Evolutionary conservation across 2,888 invertebrate genomes (phyloP), one percentile per base, ranked within the genome.

Genomic region (Portevinia maculata): DNA sequence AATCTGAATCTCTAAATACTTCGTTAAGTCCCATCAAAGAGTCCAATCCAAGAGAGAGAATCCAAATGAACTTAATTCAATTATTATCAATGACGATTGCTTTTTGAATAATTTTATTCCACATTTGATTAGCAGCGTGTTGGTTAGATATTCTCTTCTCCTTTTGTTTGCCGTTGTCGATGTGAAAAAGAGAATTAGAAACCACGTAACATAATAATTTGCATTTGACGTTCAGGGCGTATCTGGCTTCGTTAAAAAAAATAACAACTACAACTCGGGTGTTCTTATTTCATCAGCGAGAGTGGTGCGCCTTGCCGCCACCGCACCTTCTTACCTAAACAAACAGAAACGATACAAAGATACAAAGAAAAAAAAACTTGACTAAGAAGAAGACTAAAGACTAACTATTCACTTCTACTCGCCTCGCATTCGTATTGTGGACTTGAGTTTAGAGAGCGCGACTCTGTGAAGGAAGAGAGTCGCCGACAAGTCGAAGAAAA

Each of bases 191-290:
- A 30, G 21, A 44, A 59, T 9, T 37, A 46, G 53, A 55, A 64
- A 65, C 19, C 39, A 65, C 69, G 41, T 46, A 44, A 13, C 44
- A 4, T 44, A 32, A 24, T 39, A 57, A 34, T 52, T 69, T 17
- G 37, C 30, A 19, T 60, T 62, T 70, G 48, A 79, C 30, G 50
- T 65, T 48, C 30, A 32, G 67, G 81, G 81, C 81, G 81, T 81
- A 76, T 76, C 70, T 81, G 76, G 76, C 76, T 81, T 81, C 81
- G 81, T 81, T 55, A 76, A 81, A 75, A 53, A 52, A 44, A 24
- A 52, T 15, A 34, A 15, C 5, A 50, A 67, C 32, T 19, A 50
- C 24, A 37, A 41, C 34, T 13, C 65, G n/a, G 70, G 60, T 62
- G 69, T 59, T 62, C 55, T 62, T 57, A 59, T 69, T 79, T 55